Conservation (phyloP, 2,888 invertebrate species). For the Azorinus chamasolen region DNA sequence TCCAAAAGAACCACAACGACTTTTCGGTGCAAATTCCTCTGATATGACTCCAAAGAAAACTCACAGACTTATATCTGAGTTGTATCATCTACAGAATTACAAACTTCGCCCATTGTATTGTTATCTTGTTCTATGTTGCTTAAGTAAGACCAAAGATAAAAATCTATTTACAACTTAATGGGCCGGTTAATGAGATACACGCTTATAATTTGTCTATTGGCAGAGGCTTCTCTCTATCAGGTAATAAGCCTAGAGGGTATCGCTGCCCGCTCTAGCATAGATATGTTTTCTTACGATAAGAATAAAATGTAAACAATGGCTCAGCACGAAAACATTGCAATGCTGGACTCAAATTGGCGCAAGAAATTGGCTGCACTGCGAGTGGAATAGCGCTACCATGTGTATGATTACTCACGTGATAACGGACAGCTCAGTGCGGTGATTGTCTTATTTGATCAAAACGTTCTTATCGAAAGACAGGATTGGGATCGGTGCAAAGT, state of each 20-base stretch:
- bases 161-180: conserved; percentile 1
- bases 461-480: no score
- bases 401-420: no score
- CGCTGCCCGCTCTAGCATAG: background rate
- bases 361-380: no score
- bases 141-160: background rate
- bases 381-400: no score
- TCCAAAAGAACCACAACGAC: no score
- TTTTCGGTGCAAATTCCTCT: background rate
- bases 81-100: background rate
- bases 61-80: background rate
- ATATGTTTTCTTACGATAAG: no score
- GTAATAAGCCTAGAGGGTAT: conserved; percentile 6
- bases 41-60: background rate
- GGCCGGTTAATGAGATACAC: conserved; percentile 4
- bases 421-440: no score
- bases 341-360: no score
- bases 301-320: no score
- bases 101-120: background rate
- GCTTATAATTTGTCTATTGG: conserved; percentile 9
- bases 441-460: no score
- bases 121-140: background rate
- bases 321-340: no score
- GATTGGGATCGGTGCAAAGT: no score
- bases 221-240: conserved; percentile 5